These are phyloP conservation scores for Sylvia borin DNA, from an alignment of 2,797 vertebrate species.

Conservation along the genomic window DNA sequence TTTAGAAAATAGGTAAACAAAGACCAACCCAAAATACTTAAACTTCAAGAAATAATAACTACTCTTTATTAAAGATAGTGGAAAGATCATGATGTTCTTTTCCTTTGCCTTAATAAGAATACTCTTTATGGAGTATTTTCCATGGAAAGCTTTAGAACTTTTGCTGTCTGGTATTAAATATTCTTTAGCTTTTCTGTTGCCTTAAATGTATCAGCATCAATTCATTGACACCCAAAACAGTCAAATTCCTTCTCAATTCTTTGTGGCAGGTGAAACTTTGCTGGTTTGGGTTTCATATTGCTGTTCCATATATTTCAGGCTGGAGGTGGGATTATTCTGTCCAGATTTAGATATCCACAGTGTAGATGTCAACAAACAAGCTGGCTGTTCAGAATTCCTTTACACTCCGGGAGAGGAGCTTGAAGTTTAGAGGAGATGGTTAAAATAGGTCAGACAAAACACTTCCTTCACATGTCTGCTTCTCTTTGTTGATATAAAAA, in stretches of 20 bases:
- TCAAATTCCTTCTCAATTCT: not conserved
- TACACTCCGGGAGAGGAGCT: not conserved
- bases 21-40: not conserved
- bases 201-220: not conserved
- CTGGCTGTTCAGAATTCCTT: not conserved
- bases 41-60: not conserved
- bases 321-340: not conserved
- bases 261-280: not conserved
- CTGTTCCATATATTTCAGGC: not conserved
- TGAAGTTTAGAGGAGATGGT: not conserved
- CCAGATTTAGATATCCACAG: not conserved
- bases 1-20: not conserved
- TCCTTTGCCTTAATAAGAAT: not conserved
- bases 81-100: not conserved
- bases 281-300: not conserved
- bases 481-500: not conserved
- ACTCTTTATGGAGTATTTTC: not conserved
- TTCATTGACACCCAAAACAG: not conserved
- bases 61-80: not conserved
- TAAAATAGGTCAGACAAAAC: constrained; percentile 33
- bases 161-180: not conserved
- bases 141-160: not conserved
- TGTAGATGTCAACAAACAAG: not conserved
- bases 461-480: not conserved
- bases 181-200: not conserved